These are phyloP conservation scores for Poecilia gillii DNA, from an alignment of 2,797 vertebrate genomes.

Conservation along the genomic window DNA sequence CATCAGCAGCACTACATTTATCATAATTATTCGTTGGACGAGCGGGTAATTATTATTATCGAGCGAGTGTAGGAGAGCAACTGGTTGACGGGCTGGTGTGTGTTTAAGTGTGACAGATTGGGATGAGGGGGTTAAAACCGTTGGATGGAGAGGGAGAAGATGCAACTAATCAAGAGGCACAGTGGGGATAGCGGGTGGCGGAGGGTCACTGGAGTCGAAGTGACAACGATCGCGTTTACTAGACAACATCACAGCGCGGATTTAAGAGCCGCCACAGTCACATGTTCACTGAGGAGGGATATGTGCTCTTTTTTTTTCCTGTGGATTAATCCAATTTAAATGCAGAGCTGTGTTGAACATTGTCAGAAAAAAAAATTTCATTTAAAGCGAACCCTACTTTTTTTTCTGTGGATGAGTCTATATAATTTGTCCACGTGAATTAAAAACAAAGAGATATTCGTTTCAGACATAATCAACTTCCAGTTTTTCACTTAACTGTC, in stretches of 20 bases:
- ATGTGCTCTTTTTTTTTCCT: neutral
- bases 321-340: neutral
- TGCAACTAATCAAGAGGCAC: conserved; percentile 69
- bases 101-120: conserved; percentile 91
- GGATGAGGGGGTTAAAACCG: conserved; percentile 83
- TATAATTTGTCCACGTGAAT: neutral
- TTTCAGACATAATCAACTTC: neutral
- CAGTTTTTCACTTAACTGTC: neutral
- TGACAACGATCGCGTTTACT: conserved; percentile 56
- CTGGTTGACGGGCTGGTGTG: conserved; percentile 83
- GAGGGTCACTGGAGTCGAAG: conserved; percentile 65
- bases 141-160: conserved; percentile 81
- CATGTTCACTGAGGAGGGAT: neutral
- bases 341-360: neutral
- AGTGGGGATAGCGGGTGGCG: conserved; percentile 59
- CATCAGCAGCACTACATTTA: conserved; percentile 92
- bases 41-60: conserved; percentile 88
- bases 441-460: neutral
- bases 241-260: conserved; percentile 28
- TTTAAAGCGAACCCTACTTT: no score
- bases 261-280: neutral
- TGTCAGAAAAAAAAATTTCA: neutral
- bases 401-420: neutral
- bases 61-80: conserved; percentile 88
- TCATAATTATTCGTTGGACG: conserved; percentile 92